phyloP scores from a whole-genome alignment of 1,140 invertebrate species.

The Tetraneura akinire region DNA sequence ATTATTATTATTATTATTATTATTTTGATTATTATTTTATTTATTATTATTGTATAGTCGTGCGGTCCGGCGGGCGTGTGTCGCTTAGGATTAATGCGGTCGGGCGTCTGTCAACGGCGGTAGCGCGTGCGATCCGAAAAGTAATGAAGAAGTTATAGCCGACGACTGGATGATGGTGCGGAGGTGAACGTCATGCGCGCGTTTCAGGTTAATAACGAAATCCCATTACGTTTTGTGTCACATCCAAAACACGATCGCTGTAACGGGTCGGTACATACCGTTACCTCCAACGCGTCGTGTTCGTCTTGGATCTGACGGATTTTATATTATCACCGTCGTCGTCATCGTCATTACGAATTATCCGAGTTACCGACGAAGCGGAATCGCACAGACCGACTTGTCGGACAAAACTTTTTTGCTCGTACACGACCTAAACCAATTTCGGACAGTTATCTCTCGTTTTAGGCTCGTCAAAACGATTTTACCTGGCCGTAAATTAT shows the following conservation, averaged over 20 bases:
- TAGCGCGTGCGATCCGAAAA: constrained; percentile 34
- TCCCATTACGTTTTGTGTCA: constrained; percentile 51
- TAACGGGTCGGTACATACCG: not conserved
- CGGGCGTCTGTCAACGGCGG: constrained; percentile 48
- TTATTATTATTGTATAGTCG: no score
- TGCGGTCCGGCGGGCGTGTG: constrained; percentile 5
- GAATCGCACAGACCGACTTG: not conserved
- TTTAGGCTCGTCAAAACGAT: not conserved
- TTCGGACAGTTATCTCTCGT: constrained; percentile 9
- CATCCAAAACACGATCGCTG: constrained; percentile 42
- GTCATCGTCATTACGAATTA: not conserved
- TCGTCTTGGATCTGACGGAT: constrained; percentile 1
- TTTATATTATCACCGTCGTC: constrained; percentile 3
- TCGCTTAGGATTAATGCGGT: constrained; percentile 46
- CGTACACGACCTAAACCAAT: not conserved
- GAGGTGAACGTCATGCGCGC: not conserved
- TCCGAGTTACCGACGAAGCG: constrained; percentile 5
- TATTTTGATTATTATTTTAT: no score
- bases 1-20: constrained; percentile 4
- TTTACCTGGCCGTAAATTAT: no score
- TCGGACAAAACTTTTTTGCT: not conserved
- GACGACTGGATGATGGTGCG: not conserved
- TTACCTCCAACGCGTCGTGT: not conserved
- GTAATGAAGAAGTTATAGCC: constrained; percentile 46
- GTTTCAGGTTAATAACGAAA: constrained; percentile 50